Percentiles rank a stretch among this genome's conserved stretches.
These are phyloP conservation scores for Rhynchomys soricoides DNA, from an alignment of 2,113 vertebrate genomes.

Conservation along the genomic window DNA sequence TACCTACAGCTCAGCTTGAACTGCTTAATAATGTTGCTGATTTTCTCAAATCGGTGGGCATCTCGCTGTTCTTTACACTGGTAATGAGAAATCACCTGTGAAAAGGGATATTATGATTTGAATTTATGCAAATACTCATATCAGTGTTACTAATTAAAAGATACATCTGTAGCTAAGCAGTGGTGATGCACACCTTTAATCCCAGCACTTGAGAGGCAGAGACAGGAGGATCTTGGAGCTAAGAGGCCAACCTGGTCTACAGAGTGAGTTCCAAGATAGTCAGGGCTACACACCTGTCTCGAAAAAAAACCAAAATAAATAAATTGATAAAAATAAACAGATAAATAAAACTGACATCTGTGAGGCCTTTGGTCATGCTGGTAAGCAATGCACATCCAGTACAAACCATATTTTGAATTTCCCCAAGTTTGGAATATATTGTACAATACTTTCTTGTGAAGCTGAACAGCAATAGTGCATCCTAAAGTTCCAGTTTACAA, in stretches of 20 bases:
- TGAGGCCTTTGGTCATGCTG: slow-evolving; percentile 10
- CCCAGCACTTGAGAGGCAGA: neutral
- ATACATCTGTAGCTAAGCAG: neutral
- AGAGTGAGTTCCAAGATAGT: neutral
- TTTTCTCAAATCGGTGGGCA: slow-evolving; percentile 98
- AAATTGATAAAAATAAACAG: neutral
- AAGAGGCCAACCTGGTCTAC: neutral
- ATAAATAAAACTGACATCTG: neutral
- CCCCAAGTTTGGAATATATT: neutral
- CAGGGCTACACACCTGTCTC: neutral
- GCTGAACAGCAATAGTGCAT: neutral
- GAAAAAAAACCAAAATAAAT: too few relatives aligned
- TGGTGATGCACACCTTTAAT: neutral
- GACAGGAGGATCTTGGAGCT: neutral
- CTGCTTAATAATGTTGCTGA: slow-evolving; percentile 99
- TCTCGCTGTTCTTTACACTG: slow-evolving; percentile 98
- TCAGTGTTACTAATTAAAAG: slow-evolving; percentile 21
- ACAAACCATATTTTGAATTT: neutral
- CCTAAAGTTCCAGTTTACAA: neutral
- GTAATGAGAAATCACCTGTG: slow-evolving; percentile 98
- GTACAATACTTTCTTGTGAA: neutral
- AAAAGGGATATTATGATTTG: slow-evolving; percentile 45
- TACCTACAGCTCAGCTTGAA: slow-evolving; percentile 99
- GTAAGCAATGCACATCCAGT: neutral
- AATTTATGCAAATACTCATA: slow-evolving; percentile 21